Percentiles rank a stretch among this genome's conserved stretches.
Conservation (phyloP, 2,888 invertebrate genomes). For the Esperia sulphurella region DNA sequence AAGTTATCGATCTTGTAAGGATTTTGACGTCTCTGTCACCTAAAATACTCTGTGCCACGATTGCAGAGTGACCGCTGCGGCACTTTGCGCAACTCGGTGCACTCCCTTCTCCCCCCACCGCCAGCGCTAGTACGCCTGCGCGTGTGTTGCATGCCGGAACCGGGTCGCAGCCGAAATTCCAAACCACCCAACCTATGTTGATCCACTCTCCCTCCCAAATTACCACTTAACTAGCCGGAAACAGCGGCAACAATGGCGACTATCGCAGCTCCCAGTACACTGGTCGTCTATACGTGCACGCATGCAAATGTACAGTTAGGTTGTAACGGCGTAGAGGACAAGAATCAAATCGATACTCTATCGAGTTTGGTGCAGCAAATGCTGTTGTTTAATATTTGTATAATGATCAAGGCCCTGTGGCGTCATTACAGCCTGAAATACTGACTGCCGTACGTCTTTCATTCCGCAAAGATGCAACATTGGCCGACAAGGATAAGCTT, state of each 20-base stretch:
- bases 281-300: conserved; percentile 64
- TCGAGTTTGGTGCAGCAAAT: conserved; percentile 2
- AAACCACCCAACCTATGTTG: conserved; percentile 40
- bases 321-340: conserved; percentile 53
- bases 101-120: conserved; percentile 37
- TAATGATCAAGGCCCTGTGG: too few species aligned
- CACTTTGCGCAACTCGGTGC: conserved; percentile 77
- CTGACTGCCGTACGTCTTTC: too few species aligned
- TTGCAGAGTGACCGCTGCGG: conserved; percentile 61
- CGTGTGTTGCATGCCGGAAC: conserved; percentile 75
- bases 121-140: conserved; percentile 62
- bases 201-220: conserved; percentile 35
- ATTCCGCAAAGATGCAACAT: too few species aligned
- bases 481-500: too few species aligned
- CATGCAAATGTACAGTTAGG: conserved; percentile 78
- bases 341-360: conserved; percentile 60
- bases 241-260: conserved; percentile 31
- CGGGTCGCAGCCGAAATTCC: conserved; percentile 73
- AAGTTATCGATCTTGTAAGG: too few species aligned
- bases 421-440: too few species aligned
- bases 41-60: conserved; percentile 24
- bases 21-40: background rate
- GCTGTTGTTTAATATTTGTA: background rate
- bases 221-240: conserved; percentile 12
- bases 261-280: conserved; percentile 32